Base-by-base conservation (phyloP, 2,888 invertebrate genomes). In the Lasioglossum oenotherae region DNA sequence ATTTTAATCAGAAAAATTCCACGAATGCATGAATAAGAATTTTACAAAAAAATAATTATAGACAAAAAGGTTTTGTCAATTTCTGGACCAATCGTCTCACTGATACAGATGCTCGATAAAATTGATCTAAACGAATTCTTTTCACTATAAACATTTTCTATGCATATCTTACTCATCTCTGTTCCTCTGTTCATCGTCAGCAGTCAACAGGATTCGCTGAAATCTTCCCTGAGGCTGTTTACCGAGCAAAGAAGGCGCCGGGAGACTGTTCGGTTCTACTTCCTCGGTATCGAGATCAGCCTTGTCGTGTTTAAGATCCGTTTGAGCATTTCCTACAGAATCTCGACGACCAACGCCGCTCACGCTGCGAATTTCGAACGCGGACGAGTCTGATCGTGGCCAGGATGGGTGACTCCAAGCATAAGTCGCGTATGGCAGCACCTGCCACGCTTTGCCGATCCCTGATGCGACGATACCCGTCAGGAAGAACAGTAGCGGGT, bases 401-500 rank as follows among this genome's bases (percentile, higher is more conserved):
- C 93, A 93, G 5, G 91, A 90, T 10, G 92, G 85, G 64, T 89
- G 87, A 23, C 81, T 79, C n/a, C 88, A 86, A 1, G 92, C 86
- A 71, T 93, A 90, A 8, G 89, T 69, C 23, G 87, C 78, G 46
- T 92, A 90, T 2, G 89, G 90, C 0, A 93, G 91, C 8, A 94
- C 90, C 16, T 93, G 92, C 94, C 94, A 94, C n/a, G 93, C 93
- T 73, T 91, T 91, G 2, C 94, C 93, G 16, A 93, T 75, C 31
- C 93, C 94, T 23, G 82, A 87, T n/a, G 93, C 92, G 16, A 76
- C 78, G 35, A 82, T 82, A 16, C 80, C 82, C 77, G 88, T 57
- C 35, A 90, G 57, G 6, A 88, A 76, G 19, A 91, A 82, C n/a
- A 92, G n/a, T 35, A 91, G 8, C 8, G 73, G 73, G 69, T 72